A percentile compares a stretch with the other conserved stretches of the same genome.
phyloP scores from a whole-genome alignment of 2,888 invertebrate species.

The Xestobium rufovillosum region DNA sequence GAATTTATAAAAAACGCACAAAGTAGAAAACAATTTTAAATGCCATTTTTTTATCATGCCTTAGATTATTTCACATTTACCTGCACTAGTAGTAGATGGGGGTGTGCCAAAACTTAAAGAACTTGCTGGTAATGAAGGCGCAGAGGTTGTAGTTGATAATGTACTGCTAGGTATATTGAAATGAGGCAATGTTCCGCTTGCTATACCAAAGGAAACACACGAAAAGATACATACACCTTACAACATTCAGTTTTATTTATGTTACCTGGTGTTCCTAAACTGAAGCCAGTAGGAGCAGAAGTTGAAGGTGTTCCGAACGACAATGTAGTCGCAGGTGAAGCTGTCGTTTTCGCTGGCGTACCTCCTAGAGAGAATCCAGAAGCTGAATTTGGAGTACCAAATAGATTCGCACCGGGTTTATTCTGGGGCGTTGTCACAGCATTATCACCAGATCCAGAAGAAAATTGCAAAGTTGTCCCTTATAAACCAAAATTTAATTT shows the following conservation, averaged over 20 bases:
- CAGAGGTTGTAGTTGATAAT: constrained; percentile 37
- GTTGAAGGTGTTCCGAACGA: constrained; percentile 37
- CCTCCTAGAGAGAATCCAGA: constrained; percentile 27
- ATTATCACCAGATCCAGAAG: constrained; percentile 25
- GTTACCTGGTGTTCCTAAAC: no score
- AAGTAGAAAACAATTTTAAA: no score
- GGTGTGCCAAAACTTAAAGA: constrained; percentile 15
- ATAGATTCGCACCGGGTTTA: constrained; percentile 17
- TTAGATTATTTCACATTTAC: no score
- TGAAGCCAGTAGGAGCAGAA: constrained; percentile 42
- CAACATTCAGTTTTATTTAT: no score
- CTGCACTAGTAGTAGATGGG: constrained; percentile 1
- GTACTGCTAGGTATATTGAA: no score
- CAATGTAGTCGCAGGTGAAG: constrained; percentile 15
- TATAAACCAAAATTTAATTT: no score
- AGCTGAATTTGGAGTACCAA: constrained; percentile 25
- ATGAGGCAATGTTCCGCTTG: no score
- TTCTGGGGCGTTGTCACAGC: constrained; percentile 16
- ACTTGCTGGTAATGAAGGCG: constrained; percentile 36
- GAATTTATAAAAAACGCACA: no score
- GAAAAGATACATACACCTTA: no score
- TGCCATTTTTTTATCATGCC: no score
- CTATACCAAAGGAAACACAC: no score
- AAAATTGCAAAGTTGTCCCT: not conserved
- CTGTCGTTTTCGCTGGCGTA: constrained; percentile 21